A percentile compares a stretch with the other conserved stretches of the same genome.
phyloP scores from a whole-genome alignment of 2,113 vertebrate genomes.

The Psittacula cyanocephala region DNA sequence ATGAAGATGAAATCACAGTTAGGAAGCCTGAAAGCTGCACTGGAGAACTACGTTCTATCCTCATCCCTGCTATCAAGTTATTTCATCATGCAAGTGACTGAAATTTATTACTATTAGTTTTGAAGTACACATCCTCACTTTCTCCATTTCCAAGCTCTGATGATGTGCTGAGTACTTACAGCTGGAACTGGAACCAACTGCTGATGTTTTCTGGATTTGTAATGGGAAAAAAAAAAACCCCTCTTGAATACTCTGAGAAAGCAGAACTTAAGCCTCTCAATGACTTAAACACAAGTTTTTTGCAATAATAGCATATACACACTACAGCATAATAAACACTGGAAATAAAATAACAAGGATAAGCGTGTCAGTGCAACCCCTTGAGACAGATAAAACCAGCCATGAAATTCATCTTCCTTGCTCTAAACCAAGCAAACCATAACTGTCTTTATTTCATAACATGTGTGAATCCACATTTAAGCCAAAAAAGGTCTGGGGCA shows the following conservation, averaged over 20 bases:
- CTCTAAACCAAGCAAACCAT: neutral
- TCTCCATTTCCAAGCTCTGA: neutral
- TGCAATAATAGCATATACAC: neutral
- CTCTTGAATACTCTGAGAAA: neutral
- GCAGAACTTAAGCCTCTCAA: neutral
- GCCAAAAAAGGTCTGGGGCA: neutral
- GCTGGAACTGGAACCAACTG: neutral
- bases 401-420: neutral
- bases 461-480: neutral
- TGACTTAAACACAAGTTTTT: neutral
- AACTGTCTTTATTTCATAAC: neutral
- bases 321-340: neutral
- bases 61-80: neutral
- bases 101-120: neutral
- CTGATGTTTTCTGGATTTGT: neutral
- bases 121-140: neutral
- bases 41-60: neutral
- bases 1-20: neutral
- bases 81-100: neutral
- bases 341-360: neutral
- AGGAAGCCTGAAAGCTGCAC: neutral
- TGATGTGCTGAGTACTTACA: neutral
- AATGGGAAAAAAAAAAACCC: neutral
- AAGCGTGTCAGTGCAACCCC: neutral
- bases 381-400: neutral